Base-by-base conservation (phyloP, 1,140 invertebrate species). In the Micrasema longulum region DNA sequence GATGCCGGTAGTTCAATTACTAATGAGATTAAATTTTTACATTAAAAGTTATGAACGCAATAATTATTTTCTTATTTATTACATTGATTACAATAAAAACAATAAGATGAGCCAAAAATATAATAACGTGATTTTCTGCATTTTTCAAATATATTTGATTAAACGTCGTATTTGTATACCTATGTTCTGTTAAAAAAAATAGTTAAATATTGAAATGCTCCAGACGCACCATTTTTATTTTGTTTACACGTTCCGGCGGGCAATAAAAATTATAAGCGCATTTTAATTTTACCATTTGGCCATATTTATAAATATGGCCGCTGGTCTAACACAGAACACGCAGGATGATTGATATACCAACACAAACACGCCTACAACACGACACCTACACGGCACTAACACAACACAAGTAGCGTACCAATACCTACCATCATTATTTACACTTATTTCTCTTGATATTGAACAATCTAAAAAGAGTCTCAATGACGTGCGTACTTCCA, bases 381-480 rank as follows among this genome's bases (percentile, higher is more conserved):
- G 10, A 11, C 55, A 41, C 26, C 2, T 4, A 31, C 26, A 31
- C 7, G 7, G 7, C 26, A 31, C 2, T 31, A 31, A 31, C 26
- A 31, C 26, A 31, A 31, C 7, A 31, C 7, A 31, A 31, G 7
- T 7, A 31, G 3, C 26, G 7, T 4, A 31, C 26, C 3, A 31
- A 20, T 20, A 18, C n/a, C n/a, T 36, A 20, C 35, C 50, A 7
- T 35, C n/a, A 16, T 14, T 55, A 26, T 31, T n/a, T 16, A 22
- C 47, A 18, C 47, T 11, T 35, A 73, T 73, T 57, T 64, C 36
- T 69, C 50, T 53, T 26, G 66, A 57, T 43, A 69, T 73, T 69
- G 69, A 73, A 73, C 72, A 73, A 73, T 73, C 72, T 69, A 41
- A 69, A 73, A 67, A 72, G 66, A 67, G 52, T 57, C 50, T 26